Evolutionary conservation across 2,797 vertebrate species (phyloP).

Genomic region (Thripadectes ignobilis): DNA sequence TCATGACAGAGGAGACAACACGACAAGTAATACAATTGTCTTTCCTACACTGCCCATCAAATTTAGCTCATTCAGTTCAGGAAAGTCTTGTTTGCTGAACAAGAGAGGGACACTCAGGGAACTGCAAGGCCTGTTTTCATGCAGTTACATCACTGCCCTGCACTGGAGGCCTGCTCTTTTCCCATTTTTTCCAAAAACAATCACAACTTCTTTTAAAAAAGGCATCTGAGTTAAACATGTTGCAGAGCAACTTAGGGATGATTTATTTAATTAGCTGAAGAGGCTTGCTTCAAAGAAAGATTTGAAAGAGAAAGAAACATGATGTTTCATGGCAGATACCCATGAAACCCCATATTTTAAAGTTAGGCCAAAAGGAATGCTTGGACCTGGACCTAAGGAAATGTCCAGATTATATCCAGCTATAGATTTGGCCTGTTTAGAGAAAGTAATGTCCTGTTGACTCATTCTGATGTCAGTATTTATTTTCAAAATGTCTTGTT

Average conservation of each 20-base stretch:
- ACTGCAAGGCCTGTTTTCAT: not conserved
- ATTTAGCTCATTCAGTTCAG: rapidly evolving
- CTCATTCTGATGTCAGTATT: not conserved
- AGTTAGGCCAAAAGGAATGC: not conserved
- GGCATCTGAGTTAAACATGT: not conserved
- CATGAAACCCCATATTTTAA: not conserved
- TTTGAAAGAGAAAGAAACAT: not conserved
- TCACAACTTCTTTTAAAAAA: not conserved
- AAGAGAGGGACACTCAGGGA: not conserved
- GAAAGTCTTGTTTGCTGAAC: not conserved
- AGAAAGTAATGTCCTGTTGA: not conserved
- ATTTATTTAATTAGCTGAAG: not conserved
- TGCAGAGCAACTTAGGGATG: not conserved
- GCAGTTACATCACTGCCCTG: not conserved
- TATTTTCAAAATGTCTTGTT: not conserved
- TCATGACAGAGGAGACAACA: not conserved
- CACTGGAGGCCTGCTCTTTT: not conserved
- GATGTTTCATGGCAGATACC: not conserved
- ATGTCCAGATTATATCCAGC: not conserved
- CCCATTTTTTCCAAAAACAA: not conserved
- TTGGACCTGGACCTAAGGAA: not conserved
- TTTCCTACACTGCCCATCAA: not conserved
- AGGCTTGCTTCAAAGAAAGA: not conserved
- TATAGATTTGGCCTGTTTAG: not conserved
- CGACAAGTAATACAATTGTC: not conserved